A percentile compares a stretch with the other conserved stretches of the same genome.
Conservation (phyloP, 2,888 invertebrate genomes). For the Caenorhabditis sp. region DNA sequence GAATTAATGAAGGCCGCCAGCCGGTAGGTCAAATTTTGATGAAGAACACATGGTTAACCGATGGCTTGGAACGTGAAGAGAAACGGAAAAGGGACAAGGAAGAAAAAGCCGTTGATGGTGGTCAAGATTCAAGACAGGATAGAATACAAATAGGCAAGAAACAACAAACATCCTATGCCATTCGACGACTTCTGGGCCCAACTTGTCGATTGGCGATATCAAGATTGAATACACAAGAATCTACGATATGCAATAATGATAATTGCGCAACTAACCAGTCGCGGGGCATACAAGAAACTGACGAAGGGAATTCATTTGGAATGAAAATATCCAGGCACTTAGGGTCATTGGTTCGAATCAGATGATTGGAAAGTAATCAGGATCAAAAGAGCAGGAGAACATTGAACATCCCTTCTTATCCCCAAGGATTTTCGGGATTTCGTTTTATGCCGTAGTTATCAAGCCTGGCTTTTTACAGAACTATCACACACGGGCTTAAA, state of each 20-base stretch:
- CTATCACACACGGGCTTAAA: too few relatives aligned
- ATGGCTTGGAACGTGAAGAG: neutral
- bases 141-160: conserved; percentile 37
- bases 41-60: conserved; percentile 49
- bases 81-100: neutral
- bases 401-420: conserved; percentile 15
- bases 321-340: too few relatives aligned
- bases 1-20: conserved; percentile 39
- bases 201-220: conserved; percentile 52
- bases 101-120: conserved; percentile 7
- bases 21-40: conserved; percentile 35
- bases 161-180: conserved; percentile 41
- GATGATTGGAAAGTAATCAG: neutral
- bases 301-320: too few relatives aligned
- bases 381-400: neutral
- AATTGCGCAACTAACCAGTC: conserved; percentile 42
- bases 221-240: conserved; percentile 55
- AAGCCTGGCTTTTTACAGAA: neutral
- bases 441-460: conserved; percentile 21
- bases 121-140: conserved; percentile 25
- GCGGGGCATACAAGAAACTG: too few relatives aligned
- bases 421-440: conserved; percentile 37
- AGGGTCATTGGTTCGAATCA: too few relatives aligned
- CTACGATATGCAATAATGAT: conserved; percentile 37
- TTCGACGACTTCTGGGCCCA: conserved; percentile 21